These are phyloP conservation scores for Cassiopea andromeda DNA, from an alignment of 30 jellyfish, hydroid and myxozoan genomes.

Conservation along the genomic window DNA sequence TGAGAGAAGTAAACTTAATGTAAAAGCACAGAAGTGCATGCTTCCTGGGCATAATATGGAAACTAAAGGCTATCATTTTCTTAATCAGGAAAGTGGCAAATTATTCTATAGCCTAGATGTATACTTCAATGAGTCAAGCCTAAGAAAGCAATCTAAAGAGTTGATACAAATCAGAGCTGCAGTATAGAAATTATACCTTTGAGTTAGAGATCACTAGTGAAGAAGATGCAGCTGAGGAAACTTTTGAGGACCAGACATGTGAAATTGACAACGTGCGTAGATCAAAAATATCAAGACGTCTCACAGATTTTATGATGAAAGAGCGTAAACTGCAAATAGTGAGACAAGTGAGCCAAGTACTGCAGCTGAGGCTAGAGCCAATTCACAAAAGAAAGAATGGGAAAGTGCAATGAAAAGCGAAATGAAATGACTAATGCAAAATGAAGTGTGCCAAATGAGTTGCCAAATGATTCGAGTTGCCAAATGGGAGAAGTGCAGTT, in stretches of 20 bases:
- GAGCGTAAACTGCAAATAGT: neutral
- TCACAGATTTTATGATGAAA: conserved; percentile 57
- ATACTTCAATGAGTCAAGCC: neutral
- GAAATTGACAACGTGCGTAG: neutral
- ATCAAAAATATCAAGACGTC: neutral
- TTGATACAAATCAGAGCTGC: neutral
- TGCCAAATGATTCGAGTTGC: conserved; percentile 8
- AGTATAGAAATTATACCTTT: neutral
- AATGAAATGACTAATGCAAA: conserved; percentile 20
- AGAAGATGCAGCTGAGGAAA: neutral
- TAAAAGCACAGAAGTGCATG: neutral
- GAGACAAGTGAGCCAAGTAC: neutral
- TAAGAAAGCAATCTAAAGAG: neutral
- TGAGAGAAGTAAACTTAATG: neutral
- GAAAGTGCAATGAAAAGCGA: conserved; percentile 16
- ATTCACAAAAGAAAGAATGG: conserved; percentile 19
- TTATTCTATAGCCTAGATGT: conserved; percentile 11
- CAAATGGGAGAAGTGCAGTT: conserved; percentile 15
- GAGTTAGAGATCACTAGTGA: neutral
- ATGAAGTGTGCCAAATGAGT: conserved; percentile 17
- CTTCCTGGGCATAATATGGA: conserved; percentile 2
- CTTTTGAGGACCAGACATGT: conserved; percentile 1
- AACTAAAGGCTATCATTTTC: neutral
- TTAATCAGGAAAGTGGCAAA: neutral
- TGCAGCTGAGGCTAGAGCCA: conserved; percentile 7